Percentiles rank a stretch among this genome's conserved stretches.
Evolutionary conservation across 2,888 invertebrate species (phyloP).

Genomic region (Acronicta psi): DNA sequence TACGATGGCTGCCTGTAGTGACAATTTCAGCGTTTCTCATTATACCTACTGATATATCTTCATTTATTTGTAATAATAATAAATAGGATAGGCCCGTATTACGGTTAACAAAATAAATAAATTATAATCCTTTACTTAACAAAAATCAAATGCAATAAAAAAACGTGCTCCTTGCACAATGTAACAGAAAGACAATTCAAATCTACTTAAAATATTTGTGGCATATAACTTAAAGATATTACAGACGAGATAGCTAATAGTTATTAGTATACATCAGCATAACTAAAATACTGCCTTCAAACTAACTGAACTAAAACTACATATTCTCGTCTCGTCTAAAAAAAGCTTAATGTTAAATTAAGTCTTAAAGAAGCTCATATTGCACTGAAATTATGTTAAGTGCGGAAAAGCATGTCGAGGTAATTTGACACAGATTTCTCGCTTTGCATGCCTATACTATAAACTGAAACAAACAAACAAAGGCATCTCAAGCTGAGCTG

Average conservation of each 20-base stretch:
- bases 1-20: background rate
- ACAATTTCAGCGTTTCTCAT: background rate
- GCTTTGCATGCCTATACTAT: background rate
- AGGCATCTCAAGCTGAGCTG: background rate
- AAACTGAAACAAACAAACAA: background rate
- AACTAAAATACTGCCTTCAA: slow-evolving; percentile 27
- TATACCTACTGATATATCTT: slow-evolving; percentile 21
- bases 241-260: slow-evolving; percentile 20
- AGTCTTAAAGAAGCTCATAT: slow-evolving; percentile 47
- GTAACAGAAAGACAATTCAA: slow-evolving; percentile 13
- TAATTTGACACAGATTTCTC: background rate
- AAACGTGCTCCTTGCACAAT: slow-evolving; percentile 18
- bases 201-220: slow-evolving; percentile 30
- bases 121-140: slow-evolving; percentile 5
- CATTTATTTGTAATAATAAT: slow-evolving; percentile 9
- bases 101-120: slow-evolving; percentile 28
- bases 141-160: slow-evolving; percentile 31
- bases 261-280: slow-evolving; percentile 10
- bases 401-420: slow-evolving; percentile 16
- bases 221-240: slow-evolving; percentile 19
- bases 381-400: slow-evolving; percentile 45
- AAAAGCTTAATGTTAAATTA: slow-evolving; percentile 29
- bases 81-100: background rate
- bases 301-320: slow-evolving; percentile 29
- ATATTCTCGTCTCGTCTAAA: slow-evolving; percentile 14